Base-by-base conservation (phyloP, 2,888 invertebrate genomes). In the Hydropsyche betteni region DNA sequence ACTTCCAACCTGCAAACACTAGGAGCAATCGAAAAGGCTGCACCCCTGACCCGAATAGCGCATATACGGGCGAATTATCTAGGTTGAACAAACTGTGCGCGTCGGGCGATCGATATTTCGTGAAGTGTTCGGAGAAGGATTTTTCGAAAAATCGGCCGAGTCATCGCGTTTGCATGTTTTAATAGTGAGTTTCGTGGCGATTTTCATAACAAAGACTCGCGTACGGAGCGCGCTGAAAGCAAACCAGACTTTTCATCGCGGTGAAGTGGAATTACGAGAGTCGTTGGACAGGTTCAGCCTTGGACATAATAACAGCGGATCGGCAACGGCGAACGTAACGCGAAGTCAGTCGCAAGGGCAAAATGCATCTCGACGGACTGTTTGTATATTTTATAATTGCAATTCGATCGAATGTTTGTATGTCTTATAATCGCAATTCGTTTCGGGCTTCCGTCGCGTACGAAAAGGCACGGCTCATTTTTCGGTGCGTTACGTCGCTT, bases 41-140 rank as follows among this genome's bases (percentile, higher is more conserved):
- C 61, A 61, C 61, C 61, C 55, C 61, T 61, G 61, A 61, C 61
- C 61, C 61, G 33, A 33, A 61, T 61, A 61, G 33, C 61, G 51
- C 51, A 33, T 24, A 61, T 61, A 61, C 61, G 61, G 61, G 61
- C 33, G 61, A 2, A 61, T 61, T 61, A 61, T 61, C 61, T 61
- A 61, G 61, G 61, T 61, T 61, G 61, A 61, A 61, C 61, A 61
- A 61, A 64, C 64, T 64, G 5, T 24, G 58, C 58, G 24, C 64
- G n/a, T n/a, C 64, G 12, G 36, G 34, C 34, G 64, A 64, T 64
- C 64, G 64, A 64, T 61, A 61, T 24, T 6, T 61, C 24, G 10
- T 10, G 4, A 53, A 24, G 24, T 24, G 24, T 24, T 24, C 24
- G 24, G 24, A 2, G 24, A 24, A 24, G 24, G 24, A 24, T 24